Percentiles rank a stretch among this genome's conserved stretches.
Evolutionary conservation across 1,140 invertebrate species (phyloP).

Genomic region (Micrasema longulum): DNA sequence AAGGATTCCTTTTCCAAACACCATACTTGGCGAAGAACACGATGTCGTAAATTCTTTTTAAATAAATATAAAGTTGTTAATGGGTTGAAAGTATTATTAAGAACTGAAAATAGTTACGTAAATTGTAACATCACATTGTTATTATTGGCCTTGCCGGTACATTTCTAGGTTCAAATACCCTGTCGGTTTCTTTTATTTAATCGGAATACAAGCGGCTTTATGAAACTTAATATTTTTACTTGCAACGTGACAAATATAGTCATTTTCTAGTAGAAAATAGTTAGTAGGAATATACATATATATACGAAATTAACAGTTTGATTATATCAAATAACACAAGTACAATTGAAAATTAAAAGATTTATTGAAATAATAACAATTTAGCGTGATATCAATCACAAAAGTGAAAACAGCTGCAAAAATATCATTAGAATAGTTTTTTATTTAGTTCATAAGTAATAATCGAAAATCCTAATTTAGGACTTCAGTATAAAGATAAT

Average conservation of each 20-base stretch:
- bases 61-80: constrained; percentile 4
- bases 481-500: constrained; percentile 28
- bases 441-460: constrained; percentile 29
- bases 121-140: constrained; percentile 49
- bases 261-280: background rate
- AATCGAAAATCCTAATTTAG: constrained; percentile 38
- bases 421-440: constrained; percentile 34
- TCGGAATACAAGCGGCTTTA: constrained; percentile 26
- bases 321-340: constrained; percentile 48
- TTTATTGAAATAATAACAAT: constrained; percentile 51
- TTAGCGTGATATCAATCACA: constrained; percentile 48
- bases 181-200: constrained; percentile 52
- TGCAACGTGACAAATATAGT: constrained; percentile 6
- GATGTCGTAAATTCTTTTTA: no score
- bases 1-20: no score
- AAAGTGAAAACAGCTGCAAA: constrained; percentile 52
- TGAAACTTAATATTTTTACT: background rate
- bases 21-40: no score
- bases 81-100: constrained; percentile 16
- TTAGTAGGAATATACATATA: constrained; percentile 4
- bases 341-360: constrained; percentile 46
- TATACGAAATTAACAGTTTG: constrained; percentile 18
- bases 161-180: constrained; percentile 55
- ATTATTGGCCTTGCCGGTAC: constrained; percentile 54
- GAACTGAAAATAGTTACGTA: constrained; percentile 38